A percentile compares a stretch with the other conserved stretches of the same genome.
Conservation (phyloP, 2,888 invertebrate species). For the Monopis laevigella region DNA sequence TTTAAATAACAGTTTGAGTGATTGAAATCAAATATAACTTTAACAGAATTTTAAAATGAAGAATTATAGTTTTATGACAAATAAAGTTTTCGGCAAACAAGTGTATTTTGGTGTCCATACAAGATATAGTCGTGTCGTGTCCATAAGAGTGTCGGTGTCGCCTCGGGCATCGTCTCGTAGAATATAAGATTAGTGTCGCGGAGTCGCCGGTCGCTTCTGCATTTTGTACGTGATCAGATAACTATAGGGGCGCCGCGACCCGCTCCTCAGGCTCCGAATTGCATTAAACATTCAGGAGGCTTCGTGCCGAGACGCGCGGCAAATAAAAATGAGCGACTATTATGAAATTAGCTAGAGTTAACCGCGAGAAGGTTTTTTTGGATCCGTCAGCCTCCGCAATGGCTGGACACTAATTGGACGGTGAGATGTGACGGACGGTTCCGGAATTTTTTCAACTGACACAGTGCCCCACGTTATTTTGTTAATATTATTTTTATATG, state of each 20-base stretch:
- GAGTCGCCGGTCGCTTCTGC: slow-evolving; percentile 28
- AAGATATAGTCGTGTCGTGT: slow-evolving; percentile 25
- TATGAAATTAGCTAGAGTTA: slow-evolving; percentile 60
- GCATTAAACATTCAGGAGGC: slow-evolving; percentile 56
- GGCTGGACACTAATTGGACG: slow-evolving; percentile 64
- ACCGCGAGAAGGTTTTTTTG: slow-evolving; percentile 47
- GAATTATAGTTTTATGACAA: background rate
- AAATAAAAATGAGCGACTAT: slow-evolving; percentile 65
- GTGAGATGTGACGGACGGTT: slow-evolving; percentile 59
- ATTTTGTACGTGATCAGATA: slow-evolving; percentile 37
- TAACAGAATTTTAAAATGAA: too few species aligned
- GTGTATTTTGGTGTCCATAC: slow-evolving; percentile 3
- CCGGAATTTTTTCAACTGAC: slow-evolving; percentile 32
- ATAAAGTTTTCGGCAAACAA: too few species aligned
- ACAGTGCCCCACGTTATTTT: slow-evolving; percentile 18
- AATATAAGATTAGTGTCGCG: slow-evolving; percentile 48
- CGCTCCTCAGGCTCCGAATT: slow-evolving; percentile 37
- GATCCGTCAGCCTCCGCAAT: slow-evolving; percentile 57
- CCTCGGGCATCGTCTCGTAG: slow-evolving; percentile 44
- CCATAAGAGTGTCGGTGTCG: slow-evolving; percentile 40
- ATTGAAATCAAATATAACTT: too few species aligned
- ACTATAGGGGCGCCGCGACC: slow-evolving; percentile 26
- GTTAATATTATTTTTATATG: slow-evolving; percentile 9
- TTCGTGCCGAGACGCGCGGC: slow-evolving; percentile 18
- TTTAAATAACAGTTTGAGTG: too few species aligned